phyloP scores from a whole-genome alignment of 37 sponge, comb jelly and placozoan species.

The Petrosia ficiformis region DNA sequence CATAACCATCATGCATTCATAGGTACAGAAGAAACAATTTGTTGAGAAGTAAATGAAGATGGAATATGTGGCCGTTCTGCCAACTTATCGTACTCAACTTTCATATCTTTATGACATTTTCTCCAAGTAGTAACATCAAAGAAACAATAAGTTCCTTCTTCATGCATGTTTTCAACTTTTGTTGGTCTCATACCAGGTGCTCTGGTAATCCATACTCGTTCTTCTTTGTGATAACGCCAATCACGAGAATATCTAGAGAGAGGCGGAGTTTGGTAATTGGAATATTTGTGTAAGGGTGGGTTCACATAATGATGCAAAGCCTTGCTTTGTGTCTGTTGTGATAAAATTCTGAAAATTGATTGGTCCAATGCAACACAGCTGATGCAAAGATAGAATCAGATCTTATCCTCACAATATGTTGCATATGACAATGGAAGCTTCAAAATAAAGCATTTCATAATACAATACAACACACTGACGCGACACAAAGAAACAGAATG shows the following conservation, averaged over 20 bases:
- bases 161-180: slow-evolving; percentile 68
- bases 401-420: background rate
- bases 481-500: too few relatives aligned
- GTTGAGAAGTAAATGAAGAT: slow-evolving; percentile 37
- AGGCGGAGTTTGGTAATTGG: too few relatives aligned
- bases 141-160: slow-evolving; percentile 89
- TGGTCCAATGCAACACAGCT: too few relatives aligned
- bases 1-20: slow-evolving; percentile 27
- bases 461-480: too few relatives aligned
- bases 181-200: slow-evolving; percentile 88
- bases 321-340: background rate
- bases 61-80: slow-evolving; percentile 89
- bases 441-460: too few relatives aligned
- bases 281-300: too few relatives aligned
- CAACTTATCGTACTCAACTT: slow-evolving; percentile 88
- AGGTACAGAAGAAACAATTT: slow-evolving; percentile 19
- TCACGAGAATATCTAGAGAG: slow-evolving; percentile 70
- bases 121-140: slow-evolving; percentile 95
- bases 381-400: too few relatives aligned
- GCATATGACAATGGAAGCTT: background rate
- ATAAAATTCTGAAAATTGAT: too few relatives aligned
- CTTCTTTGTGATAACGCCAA: slow-evolving; percentile 98
- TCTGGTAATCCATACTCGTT: slow-evolving; percentile 92
- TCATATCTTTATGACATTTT: slow-evolving; percentile 85
- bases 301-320: too few relatives aligned